Evolutionary conservation across 1,140 invertebrate genomes (phyloP).

Genomic region (Melanaphis sacchari): DNA sequence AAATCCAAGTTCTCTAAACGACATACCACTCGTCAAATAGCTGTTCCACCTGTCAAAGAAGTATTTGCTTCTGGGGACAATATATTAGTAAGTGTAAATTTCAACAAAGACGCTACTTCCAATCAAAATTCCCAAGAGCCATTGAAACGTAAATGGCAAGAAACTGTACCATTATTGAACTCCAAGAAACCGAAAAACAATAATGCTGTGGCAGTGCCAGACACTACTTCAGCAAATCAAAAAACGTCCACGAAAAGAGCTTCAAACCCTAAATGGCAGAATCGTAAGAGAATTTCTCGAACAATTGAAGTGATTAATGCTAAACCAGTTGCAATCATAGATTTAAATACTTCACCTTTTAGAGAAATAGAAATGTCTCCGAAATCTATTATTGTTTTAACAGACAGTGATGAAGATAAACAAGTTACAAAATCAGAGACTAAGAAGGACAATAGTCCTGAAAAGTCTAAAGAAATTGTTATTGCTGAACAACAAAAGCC

Average conservation of each 20-base stretch:
- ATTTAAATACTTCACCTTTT: slow-evolving; percentile 84
- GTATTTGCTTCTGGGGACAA: slow-evolving; percentile 91
- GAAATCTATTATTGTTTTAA: slow-evolving; percentile 80
- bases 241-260: slow-evolving; percentile 65
- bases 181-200: slow-evolving; percentile 18
- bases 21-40: slow-evolving; percentile 44
- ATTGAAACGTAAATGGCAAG: slow-evolving; percentile 41
- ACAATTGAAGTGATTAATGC: slow-evolving; percentile 59
- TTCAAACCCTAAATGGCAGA: slow-evolving; percentile 65
- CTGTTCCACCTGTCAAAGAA: slow-evolving; percentile 80
- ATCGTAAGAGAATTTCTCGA: slow-evolving; percentile 59
- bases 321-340: slow-evolving; percentile 84
- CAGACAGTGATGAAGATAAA: slow-evolving; percentile 77
- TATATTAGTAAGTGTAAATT: slow-evolving; percentile 89
- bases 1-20: slow-evolving; percentile 51
- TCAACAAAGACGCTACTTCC: slow-evolving; percentile 65
- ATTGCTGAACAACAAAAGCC: slow-evolving; percentile 46
- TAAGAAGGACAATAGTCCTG: slow-evolving; percentile 48
- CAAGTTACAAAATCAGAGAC: slow-evolving; percentile 42
- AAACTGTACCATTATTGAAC: neutral
- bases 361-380: slow-evolving; percentile 80
- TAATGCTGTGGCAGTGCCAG: neutral
- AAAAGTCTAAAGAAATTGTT: slow-evolving; percentile 48
- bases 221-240: slow-evolving; percentile 66
- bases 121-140: slow-evolving; percentile 45